These are phyloP conservation scores for Rhinoraja longicauda DNA, from an alignment of 2,797 vertebrate species.

Conservation along the genomic window DNA sequence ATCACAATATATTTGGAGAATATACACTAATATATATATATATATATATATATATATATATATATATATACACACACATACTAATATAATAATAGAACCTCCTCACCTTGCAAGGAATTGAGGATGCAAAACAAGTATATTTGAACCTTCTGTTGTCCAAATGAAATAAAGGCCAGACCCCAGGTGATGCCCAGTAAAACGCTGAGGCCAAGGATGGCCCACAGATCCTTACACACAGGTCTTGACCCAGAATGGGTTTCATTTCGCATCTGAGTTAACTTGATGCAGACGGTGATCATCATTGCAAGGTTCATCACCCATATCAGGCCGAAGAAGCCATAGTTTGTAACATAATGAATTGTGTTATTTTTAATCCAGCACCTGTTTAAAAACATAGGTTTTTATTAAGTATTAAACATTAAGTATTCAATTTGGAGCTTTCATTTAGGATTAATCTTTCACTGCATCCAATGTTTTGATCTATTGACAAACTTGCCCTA, in stretches of 20 bases:
- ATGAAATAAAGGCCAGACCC: neutral
- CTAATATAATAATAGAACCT: too few species aligned
- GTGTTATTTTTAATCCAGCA: neutral
- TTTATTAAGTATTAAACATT: too few species aligned
- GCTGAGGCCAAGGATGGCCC: neutral
- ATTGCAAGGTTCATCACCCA: neutral
- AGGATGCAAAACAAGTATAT: slow-evolving; percentile 18
- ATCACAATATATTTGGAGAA: neutral
- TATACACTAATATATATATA: too few species aligned
- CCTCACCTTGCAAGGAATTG: slow-evolving; percentile 20
- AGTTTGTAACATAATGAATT: slow-evolving; percentile 28
- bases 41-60: too few species aligned
- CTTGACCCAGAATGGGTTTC: neutral
- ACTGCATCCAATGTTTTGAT: too few species aligned
- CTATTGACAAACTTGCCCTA: too few species aligned
- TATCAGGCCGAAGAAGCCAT: neutral
- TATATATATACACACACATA: too few species aligned
- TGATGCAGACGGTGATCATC: neutral
- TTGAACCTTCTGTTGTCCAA: neutral
- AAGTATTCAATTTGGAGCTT: neutral
- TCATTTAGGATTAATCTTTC: neutral
- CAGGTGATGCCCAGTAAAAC: neutral
- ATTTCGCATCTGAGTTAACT: neutral
- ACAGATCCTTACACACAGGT: neutral
- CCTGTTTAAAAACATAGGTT: slow-evolving; percentile 24